Evolutionary conservation across 2,888 invertebrate species (phyloP).

Genomic region (Trissonchulus latispiculum): DNA sequence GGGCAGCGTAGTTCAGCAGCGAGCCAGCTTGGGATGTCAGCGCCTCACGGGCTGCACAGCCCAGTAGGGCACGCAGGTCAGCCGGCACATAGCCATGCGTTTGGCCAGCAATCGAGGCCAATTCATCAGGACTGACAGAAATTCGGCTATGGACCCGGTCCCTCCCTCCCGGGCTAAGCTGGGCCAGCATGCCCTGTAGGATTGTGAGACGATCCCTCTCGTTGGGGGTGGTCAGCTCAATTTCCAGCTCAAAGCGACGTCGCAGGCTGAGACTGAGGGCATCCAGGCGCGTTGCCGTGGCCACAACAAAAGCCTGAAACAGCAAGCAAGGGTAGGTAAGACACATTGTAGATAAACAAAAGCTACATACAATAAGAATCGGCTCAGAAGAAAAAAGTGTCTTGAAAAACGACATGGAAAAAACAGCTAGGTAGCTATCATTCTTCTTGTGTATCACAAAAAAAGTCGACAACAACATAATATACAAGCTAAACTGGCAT

Average conservation of each 20-base stretch:
- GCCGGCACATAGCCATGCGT: slow-evolving; percentile 17
- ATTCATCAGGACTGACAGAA: background rate
- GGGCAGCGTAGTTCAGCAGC: background rate
- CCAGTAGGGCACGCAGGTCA: background rate
- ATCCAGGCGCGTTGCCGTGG: background rate
- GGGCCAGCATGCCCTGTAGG: background rate
- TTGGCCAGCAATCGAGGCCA: background rate
- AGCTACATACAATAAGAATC: too few species aligned
- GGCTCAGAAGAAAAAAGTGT: too few species aligned
- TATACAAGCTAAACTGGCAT: too few species aligned
- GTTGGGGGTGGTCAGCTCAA: slow-evolving; percentile 28
- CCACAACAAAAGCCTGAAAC: too few species aligned
- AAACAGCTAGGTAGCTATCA: too few species aligned
- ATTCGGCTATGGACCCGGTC: too few species aligned
- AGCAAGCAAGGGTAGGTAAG: too few species aligned
- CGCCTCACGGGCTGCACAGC: background rate
- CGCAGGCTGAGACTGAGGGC: slow-evolving; percentile 19
- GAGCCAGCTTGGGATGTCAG: too few species aligned
- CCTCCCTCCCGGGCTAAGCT: background rate
- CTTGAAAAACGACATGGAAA: too few species aligned
- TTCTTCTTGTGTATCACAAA: too few species aligned
- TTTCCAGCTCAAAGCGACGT: slow-evolving; percentile 33
- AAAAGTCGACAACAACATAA: too few species aligned
- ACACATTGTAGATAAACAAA: too few species aligned
- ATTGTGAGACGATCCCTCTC: slow-evolving; percentile 13